Evolutionary conservation across 2,888 invertebrate species (phyloP).

Genomic region (Bimastos eiseni): DNA sequence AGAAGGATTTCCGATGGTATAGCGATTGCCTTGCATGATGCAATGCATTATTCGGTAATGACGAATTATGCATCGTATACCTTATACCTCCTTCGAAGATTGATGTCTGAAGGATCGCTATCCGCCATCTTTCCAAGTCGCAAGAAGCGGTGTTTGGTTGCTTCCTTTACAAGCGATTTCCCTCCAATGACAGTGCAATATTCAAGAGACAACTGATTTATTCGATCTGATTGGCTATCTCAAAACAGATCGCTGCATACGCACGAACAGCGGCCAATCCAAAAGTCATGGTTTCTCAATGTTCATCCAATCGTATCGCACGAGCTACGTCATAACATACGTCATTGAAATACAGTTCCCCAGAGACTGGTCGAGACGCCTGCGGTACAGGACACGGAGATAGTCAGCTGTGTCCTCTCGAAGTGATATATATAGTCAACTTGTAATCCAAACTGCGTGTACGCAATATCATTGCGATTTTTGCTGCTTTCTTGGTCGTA

Average conservation of each 20-base stretch:
- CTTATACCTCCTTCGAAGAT: neutral
- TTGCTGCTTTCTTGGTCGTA: neutral
- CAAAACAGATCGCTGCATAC: neutral
- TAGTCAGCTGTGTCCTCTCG: neutral
- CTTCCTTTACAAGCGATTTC: neutral
- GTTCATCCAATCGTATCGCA: neutral
- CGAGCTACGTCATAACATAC: neutral
- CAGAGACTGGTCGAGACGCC: neutral
- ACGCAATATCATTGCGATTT: neutral
- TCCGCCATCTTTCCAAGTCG: neutral
- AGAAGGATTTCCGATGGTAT: neutral
- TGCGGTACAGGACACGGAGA: too few relatives aligned
- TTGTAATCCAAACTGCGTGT: neutral
- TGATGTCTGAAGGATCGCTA: neutral
- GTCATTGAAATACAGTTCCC: neutral
- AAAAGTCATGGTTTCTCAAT: neutral
- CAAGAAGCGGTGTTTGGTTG: neutral
- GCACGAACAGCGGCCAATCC: neutral
- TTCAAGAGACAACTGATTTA: neutral
- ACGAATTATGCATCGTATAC: too few relatives aligned
- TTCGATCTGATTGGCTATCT: neutral
- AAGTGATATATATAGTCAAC: neutral
- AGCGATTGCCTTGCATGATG: too few relatives aligned
- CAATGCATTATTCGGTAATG: too few relatives aligned
- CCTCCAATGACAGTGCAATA: neutral